phyloP scores from a whole-genome alignment of 1,140 invertebrate species.

The Hirudo medicinalis region DNA sequence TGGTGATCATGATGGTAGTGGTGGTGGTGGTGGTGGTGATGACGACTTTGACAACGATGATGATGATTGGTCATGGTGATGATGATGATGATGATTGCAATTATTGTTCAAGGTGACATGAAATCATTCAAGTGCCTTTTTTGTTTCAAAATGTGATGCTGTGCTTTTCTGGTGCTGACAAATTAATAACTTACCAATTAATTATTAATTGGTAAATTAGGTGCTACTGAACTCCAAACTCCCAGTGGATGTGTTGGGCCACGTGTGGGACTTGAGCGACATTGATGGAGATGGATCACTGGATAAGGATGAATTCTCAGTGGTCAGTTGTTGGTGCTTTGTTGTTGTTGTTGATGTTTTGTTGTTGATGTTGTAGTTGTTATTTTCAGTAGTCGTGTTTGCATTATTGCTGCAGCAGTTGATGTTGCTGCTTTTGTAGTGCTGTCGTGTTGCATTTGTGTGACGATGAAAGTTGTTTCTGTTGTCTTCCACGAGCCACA shows the following conservation, averaged over 20 bases:
- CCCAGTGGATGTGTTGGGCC: conserved; percentile 70
- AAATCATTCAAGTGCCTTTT: no score
- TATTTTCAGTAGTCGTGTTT: background rate
- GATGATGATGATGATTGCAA: background rate
- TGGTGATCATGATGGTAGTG: no score
- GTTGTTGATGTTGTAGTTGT: background rate
- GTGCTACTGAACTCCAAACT: conserved; percentile 86
- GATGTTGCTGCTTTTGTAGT: background rate
- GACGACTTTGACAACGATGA: background rate
- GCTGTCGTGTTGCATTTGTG: background rate
- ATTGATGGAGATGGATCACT: conserved; percentile 91
- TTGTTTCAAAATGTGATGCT: no score
- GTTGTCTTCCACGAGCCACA: no score
- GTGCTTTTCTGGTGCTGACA: no score
- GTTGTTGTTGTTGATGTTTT: background rate
- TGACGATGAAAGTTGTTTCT: background rate
- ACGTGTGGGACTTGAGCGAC: conserved; percentile 91
- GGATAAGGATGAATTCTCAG: conserved; percentile 82
- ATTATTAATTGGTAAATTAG: conserved; percentile 39
- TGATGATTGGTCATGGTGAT: background rate
- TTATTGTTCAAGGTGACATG: no score
- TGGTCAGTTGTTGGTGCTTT: conserved; percentile 51
- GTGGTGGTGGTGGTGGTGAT: no score
- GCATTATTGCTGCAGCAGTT: background rate
- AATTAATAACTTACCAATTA: no score